phyloP scores from a whole-genome alignment of 2,888 invertebrate genomes.

The Diabrotica balteata region DNA sequence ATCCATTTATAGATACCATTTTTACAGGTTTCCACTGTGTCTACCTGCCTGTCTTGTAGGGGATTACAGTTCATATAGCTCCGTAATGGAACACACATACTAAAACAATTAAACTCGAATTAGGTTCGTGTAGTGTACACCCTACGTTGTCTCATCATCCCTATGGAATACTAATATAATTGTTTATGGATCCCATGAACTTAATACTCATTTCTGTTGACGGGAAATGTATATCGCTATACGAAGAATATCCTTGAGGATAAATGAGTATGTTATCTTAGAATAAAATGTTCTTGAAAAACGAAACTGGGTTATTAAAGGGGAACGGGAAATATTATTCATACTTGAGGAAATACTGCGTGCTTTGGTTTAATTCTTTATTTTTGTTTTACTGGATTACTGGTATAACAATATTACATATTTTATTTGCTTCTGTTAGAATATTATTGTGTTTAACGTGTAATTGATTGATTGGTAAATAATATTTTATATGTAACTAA shows the following conservation, averaged over 20 bases:
- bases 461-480: too few species aligned
- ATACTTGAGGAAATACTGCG: too few species aligned
- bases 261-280: neutral
- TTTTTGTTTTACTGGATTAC: too few species aligned
- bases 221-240: slow-evolving; percentile 1
- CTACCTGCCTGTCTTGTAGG: neutral
- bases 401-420: too few species aligned
- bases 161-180: slow-evolving; percentile 10
- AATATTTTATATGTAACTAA: too few species aligned
- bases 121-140: slow-evolving; percentile 3
- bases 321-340: neutral
- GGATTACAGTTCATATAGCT: neutral
- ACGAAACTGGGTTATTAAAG: neutral
- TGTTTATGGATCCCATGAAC: slow-evolving; percentile 11
- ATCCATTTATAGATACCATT: too few species aligned
- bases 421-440: too few species aligned
- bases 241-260: slow-evolving; percentile 4
- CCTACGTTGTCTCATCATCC: neutral
- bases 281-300: neutral
- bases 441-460: too few species aligned
- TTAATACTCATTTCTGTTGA: too few species aligned
- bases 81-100: slow-evolving; percentile 4
- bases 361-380: too few species aligned
- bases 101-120: slow-evolving; percentile 10
- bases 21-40: neutral